phyloP scores from a whole-genome alignment of 2,888 invertebrate species.

The Agapetus fuscipes region DNA sequence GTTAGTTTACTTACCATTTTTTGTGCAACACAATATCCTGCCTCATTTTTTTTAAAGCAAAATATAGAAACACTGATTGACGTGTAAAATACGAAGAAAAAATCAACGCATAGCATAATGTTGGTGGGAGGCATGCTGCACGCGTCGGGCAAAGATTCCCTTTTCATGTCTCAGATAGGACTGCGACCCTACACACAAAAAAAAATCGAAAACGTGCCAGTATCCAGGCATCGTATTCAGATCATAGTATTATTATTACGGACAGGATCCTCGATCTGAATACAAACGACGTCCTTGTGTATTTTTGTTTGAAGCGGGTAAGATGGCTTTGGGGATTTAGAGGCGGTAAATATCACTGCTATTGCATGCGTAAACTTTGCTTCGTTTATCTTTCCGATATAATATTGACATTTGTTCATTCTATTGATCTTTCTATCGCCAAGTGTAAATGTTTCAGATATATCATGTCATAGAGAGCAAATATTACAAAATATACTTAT shows the following conservation, averaged over 20 bases:
- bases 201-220: neutral
- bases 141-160: neutral
- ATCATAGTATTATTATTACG: neutral
- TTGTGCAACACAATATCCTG: too few relatives aligned
- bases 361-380: neutral
- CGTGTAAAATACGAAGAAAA: too few relatives aligned
- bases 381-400: neutral
- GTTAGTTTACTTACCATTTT: too few relatives aligned
- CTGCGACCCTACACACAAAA: neutral
- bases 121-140: too few relatives aligned
- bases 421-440: neutral
- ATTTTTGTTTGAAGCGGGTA: neutral
- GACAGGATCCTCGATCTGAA: neutral
- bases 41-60: too few relatives aligned
- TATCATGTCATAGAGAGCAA: too few relatives aligned
- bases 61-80: too few relatives aligned
- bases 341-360: neutral
- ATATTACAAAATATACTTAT: too few relatives aligned
- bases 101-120: too few relatives aligned
- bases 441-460: too few relatives aligned
- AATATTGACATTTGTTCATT: neutral
- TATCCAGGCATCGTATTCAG: neutral
- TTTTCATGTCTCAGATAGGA: neutral
- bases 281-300: conserved; percentile 2
- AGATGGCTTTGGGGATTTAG: neutral